Evolutionary conservation across 2,888 invertebrate species (phyloP).

Genomic region (Platycheirus albimanus): DNA sequence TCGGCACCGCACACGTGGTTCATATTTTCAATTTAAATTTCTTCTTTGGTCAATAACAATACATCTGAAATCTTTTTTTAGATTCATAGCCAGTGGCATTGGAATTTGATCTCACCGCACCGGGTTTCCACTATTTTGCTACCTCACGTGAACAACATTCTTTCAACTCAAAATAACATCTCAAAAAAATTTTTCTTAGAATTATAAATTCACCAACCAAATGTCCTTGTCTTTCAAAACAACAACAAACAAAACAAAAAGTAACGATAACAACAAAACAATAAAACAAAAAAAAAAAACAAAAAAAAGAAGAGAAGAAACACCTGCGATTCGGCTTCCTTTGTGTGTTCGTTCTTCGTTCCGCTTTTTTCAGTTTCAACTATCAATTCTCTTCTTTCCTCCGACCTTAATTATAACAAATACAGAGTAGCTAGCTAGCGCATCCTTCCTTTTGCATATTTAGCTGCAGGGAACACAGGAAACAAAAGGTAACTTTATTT

Average conservation of each 20-base stretch:
- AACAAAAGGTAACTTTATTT: slow-evolving; percentile 14
- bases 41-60: no score
- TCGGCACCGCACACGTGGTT: no score
- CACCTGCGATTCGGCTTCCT: slow-evolving; percentile 65
- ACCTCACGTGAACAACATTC: no score
- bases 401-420: slow-evolving; percentile 36
- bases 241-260: slow-evolving; percentile 18
- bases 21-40: no score
- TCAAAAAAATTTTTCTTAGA: neutral
- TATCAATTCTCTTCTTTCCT: neutral
- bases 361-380: slow-evolving; percentile 35
- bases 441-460: slow-evolving; percentile 50
- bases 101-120: neutral
- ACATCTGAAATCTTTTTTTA: no score
- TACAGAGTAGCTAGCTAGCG: slow-evolving; percentile 15
- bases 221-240: slow-evolving; percentile 33
- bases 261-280: slow-evolving; percentile 13
- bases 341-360: slow-evolving; percentile 53
- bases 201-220: neutral
- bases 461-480: slow-evolving; percentile 32
- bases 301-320: slow-evolving; percentile 29
- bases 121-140: no score
- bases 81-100: neutral
- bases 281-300: neutral
- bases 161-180: neutral